Percentiles rank a stretch among this genome's conserved stretches.
These are phyloP conservation scores for Gasteruption jaculator DNA, from an alignment of 2,888 invertebrate genomes.

Conservation along the genomic window DNA sequence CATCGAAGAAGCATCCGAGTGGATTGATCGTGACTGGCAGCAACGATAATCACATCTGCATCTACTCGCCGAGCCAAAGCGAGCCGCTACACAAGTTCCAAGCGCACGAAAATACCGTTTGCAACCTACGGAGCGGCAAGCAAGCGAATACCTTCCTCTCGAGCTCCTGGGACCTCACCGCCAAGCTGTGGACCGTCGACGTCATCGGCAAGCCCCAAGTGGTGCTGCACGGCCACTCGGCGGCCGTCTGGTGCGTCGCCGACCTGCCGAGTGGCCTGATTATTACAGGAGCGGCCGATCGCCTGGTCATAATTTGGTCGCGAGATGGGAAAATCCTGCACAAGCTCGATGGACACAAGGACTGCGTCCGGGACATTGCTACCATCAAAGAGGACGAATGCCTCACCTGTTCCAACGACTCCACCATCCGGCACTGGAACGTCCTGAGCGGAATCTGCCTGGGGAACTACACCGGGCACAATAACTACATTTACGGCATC, in stretches of 20 bases:
- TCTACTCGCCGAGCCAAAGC: constrained; percentile 69
- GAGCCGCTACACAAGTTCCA: constrained; percentile 66
- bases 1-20: constrained; percentile 65
- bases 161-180: constrained; percentile 92
- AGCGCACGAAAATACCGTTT: constrained; percentile 75
- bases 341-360: constrained; percentile 72
- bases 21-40: constrained; percentile 85
- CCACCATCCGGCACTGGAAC: constrained; percentile 78
- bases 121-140: constrained; percentile 53
- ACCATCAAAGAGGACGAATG: constrained; percentile 70
- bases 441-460: constrained; percentile 72
- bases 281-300: constrained; percentile 91
- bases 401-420: constrained; percentile 91
- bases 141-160: constrained; percentile 61
- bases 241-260: constrained; percentile 81
- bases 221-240: constrained; percentile 67
- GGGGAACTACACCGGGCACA: constrained; percentile 74
- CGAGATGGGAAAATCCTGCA: constrained; percentile 55
- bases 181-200: constrained; percentile 73
- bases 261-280: constrained; percentile 59
- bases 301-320: constrained; percentile 80
- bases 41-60: constrained; percentile 79
- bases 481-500: constrained; percentile 77
- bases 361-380: constrained; percentile 82
- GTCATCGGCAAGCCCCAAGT: constrained; percentile 50